phyloP scores from a whole-genome alignment of 2,113 vertebrate genomes.

The Gopherus evgoodei region DNA sequence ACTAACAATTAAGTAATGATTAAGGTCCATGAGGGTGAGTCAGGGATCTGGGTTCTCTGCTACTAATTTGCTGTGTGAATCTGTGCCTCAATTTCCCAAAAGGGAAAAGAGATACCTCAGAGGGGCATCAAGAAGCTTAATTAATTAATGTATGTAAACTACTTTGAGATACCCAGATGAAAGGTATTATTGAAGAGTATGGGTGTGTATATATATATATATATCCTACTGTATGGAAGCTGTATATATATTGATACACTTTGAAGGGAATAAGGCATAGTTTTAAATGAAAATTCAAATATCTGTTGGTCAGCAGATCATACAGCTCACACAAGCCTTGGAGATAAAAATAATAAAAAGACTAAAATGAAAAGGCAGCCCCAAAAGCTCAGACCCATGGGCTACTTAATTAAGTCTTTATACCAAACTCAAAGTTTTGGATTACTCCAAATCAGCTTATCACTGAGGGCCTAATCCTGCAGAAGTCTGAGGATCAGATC shows the following conservation, averaged over 20 bases:
- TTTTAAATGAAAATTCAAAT: not conserved
- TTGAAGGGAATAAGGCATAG: not conserved
- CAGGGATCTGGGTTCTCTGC: not conserved
- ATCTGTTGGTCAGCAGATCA: not conserved
- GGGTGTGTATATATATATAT: fast-evolving
- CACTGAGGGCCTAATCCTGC: not conserved
- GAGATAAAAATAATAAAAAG: not conserved
- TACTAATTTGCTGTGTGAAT: not conserved
- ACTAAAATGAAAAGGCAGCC: not conserved
- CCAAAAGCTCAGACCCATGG: not conserved
- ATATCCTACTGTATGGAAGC: too few relatives aligned
- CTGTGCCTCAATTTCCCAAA: not conserved
- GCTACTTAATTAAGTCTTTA: not conserved
- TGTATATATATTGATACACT: not conserved
- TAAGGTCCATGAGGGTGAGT: not conserved
- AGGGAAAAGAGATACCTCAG: not conserved
- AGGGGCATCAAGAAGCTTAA: not conserved
- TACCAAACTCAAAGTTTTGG: not conserved
- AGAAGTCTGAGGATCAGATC: slow-evolving; percentile 1
- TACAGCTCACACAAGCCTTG: not conserved
- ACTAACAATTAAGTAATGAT: not conserved
- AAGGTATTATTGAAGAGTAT: not conserved
- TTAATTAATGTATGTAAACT: not conserved
- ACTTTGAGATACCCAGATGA: not conserved
- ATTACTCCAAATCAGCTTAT: not conserved